Evolutionary conservation across 2,888 invertebrate species (phyloP), one percentile per base, ranked within the genome.

Genomic region (Chydorus sphaericus): DNA sequence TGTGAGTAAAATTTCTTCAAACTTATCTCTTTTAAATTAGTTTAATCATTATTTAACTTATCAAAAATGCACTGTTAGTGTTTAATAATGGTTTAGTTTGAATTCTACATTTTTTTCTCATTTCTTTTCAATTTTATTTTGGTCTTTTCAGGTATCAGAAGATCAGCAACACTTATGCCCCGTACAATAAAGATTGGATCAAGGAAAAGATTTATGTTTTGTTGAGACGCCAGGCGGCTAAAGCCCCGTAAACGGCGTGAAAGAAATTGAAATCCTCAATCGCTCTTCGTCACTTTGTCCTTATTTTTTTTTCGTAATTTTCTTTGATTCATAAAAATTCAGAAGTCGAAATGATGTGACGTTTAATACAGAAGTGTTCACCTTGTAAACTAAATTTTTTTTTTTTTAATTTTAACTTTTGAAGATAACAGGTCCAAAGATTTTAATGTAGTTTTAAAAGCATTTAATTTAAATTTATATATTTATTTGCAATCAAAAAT

Each of bases 131-230:
- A 26, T 26, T 59, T 10, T 31, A 49, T 55, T 23, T 57, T 55
- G 59, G 61, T 57, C 51, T 58, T 62, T 65, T 30, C 66, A 74
- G 75, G 53, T 74, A 91, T 70, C 90, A 94, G 73, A 93, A 93
- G 69, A 85, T 87, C 7, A 88, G 89, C 39, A 91, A 92, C 66
- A 91, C 92, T 0, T 98, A 98, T 66, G 90, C 92, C 2, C 98
- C 98, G 0, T 96, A 96, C 73, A 96, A 96, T 70, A 97, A 97
- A 73, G 94, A 93, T 66, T 98, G 96, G 96, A 92, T 98, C 58
- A 98, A 98, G 71, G 96, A 98, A 69, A 94, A 97, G 70, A 94
- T 98, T 61, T 97, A 96, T 68, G 85, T 94, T 4, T 73, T 97
- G 64, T 73, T 97, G 60, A 66, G 77, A 63, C 83, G 92, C 62